Base-by-base conservation (phyloP, 2,888 invertebrate species). In the Luperina nickerlii region DNA sequence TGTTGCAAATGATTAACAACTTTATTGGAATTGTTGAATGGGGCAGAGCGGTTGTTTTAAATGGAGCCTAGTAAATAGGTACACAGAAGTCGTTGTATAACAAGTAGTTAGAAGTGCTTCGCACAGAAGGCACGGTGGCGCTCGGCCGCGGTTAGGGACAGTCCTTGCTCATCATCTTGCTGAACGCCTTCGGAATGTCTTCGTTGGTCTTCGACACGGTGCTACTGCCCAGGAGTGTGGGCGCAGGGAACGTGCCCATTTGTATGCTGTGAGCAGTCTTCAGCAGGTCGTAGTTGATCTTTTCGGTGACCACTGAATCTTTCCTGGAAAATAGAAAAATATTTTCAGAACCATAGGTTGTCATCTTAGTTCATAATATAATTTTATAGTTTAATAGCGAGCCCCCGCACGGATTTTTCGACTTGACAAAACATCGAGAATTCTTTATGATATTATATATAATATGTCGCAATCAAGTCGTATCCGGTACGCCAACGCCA, bases 271-370 rank as follows among this genome's bases (percentile, higher is more conserved):
- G 97, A 70, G 98, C 97, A 74, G 98, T 98, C 92, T 98, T 98
- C 77, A 99, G 95, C 75, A 99, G 96, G 95, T 99, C 99, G 93
- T 99, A 99, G 94, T 99, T 99, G 85, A 99, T 99, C 88, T 97
- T 97, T 87, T 99, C 99, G 0, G 98, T 97, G 20, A 99, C 98
- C 66, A 98, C 97, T 0, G 99, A 99, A 95, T 99, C 99, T 92
- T 98, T 97, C 91, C 98, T 98, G 96, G 27, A 93, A 93, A 13
- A 5, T 38, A 8, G 0, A 38, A 42, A 85, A 51, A n/a, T 11
- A 42, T 13, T 20, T 20, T 80, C 32, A 76, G 51, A 62, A 71
- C 6, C 15, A 69, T 48, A 27, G 15, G 4, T n/a, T 38, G 24
- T 38, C 38, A 68, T 45, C 9, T 20, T 24, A 24, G 67, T 11